Evolutionary conservation across 2,113 vertebrate species (phyloP), one percentile per base, ranked within the genome.

Genomic region (Acanthochromis polyacanthus): DNA sequence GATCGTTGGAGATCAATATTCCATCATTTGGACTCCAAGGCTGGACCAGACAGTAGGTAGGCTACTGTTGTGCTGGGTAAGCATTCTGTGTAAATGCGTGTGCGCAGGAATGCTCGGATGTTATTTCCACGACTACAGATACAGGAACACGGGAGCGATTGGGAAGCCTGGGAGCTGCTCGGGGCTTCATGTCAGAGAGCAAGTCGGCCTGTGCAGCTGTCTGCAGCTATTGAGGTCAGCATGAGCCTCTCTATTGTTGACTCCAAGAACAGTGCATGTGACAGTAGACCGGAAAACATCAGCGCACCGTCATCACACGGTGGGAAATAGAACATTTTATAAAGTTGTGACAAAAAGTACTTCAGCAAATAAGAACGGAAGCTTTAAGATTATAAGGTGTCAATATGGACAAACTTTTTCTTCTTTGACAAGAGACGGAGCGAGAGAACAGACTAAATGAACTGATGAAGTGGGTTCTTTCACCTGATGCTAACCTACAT

Each of bases 1-100:
- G 84, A 87, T 92, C 74, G 67, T 88, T 86, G 77, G 57, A 73
- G 86, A 92, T 91, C 93, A 93, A 93, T 93, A 92, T 90, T 91
- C 90, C 81, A 93, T 91, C 81, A 93, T 91, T 93, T 85, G 90
- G 81, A 88, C 77, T 83, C 79, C 73, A 78, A 40, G 81, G 82
- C 83, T 58, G 62, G 85, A 88, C 86, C 74, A 82, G 77, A 91
- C 82, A 91, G 83, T 81, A 84, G 80, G 88, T 82, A 88, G 88
- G 81, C 77, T 87, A 86, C 87, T 88, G 88, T 91, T 92, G 84
- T 93, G 85, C 90, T 88, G 87, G 86, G 88, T 90, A 90, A 86
- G 89, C 91, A 89, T 67, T 86, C 69, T 20, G 23, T 87, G 63
- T 70, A 56, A 69, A 63, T 82, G 55, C 53, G 81, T 67, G 78